phyloP scores from a whole-genome alignment of 2,113 vertebrate genomes.

The Phrynocephalus versicolor region DNA sequence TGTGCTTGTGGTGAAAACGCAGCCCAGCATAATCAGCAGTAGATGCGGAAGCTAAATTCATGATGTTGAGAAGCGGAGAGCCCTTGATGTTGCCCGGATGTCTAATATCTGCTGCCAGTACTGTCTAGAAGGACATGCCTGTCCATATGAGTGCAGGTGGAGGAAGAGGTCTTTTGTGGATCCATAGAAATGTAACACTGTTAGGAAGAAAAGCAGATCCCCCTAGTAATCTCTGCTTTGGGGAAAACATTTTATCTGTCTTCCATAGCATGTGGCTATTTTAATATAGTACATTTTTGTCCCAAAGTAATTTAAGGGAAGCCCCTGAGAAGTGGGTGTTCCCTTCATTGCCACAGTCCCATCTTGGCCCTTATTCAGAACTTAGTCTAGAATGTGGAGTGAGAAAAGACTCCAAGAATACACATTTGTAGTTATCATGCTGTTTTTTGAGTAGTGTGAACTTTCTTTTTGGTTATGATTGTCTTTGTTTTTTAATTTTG shows the following conservation, averaged over 20 bases:
- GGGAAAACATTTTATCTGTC: neutral
- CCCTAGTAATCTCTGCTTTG: neutral
- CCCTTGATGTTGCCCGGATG: neutral
- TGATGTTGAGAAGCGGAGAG: neutral
- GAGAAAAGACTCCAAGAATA: neutral
- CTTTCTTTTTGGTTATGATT: too few species aligned
- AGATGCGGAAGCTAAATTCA: neutral
- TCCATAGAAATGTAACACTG: neutral
- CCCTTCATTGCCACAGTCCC: neutral
- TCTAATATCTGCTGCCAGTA: neutral
- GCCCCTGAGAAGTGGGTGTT: neutral
- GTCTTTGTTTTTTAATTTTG: too few species aligned
- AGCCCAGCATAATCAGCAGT: neutral
- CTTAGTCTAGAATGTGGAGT: neutral
- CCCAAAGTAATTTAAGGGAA: neutral
- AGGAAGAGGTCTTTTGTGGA: neutral
- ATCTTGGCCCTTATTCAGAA: neutral
- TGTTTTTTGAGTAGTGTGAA: neutral
- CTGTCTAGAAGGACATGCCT: neutral
- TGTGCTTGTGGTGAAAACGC: neutral
- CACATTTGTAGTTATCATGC: neutral
- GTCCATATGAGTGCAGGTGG: too few species aligned
- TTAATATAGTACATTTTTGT: neutral
- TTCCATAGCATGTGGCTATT: neutral
- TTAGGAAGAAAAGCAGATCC: neutral